Base-by-base conservation (phyloP, 2,797 vertebrate species). In the Sebastes cheni region DNA sequence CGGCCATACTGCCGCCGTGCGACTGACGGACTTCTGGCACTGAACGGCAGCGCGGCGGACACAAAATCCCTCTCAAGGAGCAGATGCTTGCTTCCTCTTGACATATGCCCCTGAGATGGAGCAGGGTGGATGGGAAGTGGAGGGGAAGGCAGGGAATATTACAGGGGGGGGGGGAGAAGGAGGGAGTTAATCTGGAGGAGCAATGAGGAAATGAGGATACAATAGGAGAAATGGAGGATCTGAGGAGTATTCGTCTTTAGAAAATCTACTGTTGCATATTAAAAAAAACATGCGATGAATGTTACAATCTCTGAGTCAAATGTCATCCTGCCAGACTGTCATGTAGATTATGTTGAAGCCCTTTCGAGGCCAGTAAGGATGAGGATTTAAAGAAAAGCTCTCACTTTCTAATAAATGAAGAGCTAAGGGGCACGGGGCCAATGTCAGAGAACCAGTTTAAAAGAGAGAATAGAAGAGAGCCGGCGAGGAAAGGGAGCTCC, bases 61-160 rank as follows among this genome's bases (percentile, higher is more conserved):
- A 81, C 85, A 79, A 87, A 90, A 91, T 88, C 92, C 89, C 91
- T 90, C 93, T 93, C 91, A 95, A 95, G 93, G 88, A 95, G 92
- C 95, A 95, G 94, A 94, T 94, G 94, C 93, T 93, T 90, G 89
- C 91, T 91, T 93, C 89, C 89, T 93, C 92, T 86, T 92, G 91
- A 95, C 94, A 95, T 95, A 94, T 95, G 93, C 89, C 93, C 88
- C 82, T 39, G 91, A 90, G 91, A 92, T 84, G 85, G 83, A 82
- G 89, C 65, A 58, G 76, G 87, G 78, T 23, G 85, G 89, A 88
- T 27, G 86, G 84, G 80, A 90, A 87, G 83, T 75, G 82, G 83
- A 91, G 77, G 79, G 77, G 79, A 82, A 75, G 71, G 70, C 80
- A 72, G 66, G 74, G 77, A 68, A 83, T 77, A 62, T 79, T 52